These are phyloP conservation scores for Bathybates hornii DNA, from an alignment of 2,113 vertebrate genomes.

Conservation along the genomic window DNA sequence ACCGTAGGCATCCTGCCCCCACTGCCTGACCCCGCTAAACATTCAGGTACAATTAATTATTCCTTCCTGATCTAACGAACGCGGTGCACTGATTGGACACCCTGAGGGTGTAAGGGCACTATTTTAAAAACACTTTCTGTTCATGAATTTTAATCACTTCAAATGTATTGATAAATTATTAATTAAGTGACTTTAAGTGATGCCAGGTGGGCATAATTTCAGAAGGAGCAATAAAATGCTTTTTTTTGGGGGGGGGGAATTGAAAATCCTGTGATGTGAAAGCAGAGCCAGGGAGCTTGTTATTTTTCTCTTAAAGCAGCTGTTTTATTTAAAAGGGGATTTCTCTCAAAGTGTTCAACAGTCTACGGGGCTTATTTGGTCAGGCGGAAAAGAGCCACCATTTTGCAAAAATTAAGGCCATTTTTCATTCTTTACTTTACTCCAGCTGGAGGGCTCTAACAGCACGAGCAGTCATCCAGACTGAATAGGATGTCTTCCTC, in stretches of 20 bases:
- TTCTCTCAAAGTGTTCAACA: slow-evolving; percentile 36
- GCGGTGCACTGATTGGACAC: slow-evolving; percentile 67
- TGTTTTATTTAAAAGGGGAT: slow-evolving; percentile 53
- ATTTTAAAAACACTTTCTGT: slow-evolving; percentile 78
- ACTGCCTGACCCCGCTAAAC: slow-evolving; percentile 71
- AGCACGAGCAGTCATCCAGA: not conserved
- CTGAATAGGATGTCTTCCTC: not conserved
- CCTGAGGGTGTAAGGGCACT: slow-evolving; percentile 66
- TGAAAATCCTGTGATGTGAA: slow-evolving; percentile 59
- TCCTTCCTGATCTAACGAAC: slow-evolving; percentile 72
- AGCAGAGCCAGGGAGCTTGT: slow-evolving; percentile 42
- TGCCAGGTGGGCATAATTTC: slow-evolving; percentile 78
- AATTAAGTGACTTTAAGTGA: slow-evolving; percentile 78
- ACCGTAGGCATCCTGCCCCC: slow-evolving; percentile 51
- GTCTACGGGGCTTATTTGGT: slow-evolving; percentile 62
- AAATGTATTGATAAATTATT: slow-evolving; percentile 81
- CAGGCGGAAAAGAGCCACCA: slow-evolving; percentile 24
- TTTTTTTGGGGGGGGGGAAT: slow-evolving; percentile 42
- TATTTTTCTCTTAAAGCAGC: slow-evolving; percentile 58
- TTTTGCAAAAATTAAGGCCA: slow-evolving; percentile 54
- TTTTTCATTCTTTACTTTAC: slow-evolving; percentile 65
- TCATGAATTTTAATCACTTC: slow-evolving; percentile 80
- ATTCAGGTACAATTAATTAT: slow-evolving; percentile 79
- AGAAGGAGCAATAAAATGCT: slow-evolving; percentile 69
- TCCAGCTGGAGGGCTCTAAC: slow-evolving; percentile 9